Base-by-base conservation (phyloP, 2,888 invertebrate species). In the Drosophila mimetica region DNA sequence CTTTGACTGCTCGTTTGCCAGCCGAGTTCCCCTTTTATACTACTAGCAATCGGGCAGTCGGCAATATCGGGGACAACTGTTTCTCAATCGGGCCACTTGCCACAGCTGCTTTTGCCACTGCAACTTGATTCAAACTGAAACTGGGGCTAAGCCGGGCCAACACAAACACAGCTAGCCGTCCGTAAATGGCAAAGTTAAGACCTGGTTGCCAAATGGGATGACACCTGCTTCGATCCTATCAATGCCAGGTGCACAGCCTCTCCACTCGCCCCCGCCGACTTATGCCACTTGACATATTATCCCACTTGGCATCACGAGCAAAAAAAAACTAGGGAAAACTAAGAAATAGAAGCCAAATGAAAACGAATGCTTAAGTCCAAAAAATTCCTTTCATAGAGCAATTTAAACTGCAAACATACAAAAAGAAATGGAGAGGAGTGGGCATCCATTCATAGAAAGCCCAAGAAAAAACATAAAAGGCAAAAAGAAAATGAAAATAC, bases 331-430 rank as follows among this genome's bases (percentile, higher is more conserved):
- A 14, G 6, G n/a, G 39, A 30, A 18, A 55, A 57, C 53, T 14
- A 8, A 46, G 32, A 55, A 46, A 44, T 66, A 65, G 75, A 75
- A 66, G 58, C 72, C 72, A 75, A 84, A 79, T 76, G 79, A 71
- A 67, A 77, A 76, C 73, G 64, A 67, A 71, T 64, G 58, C 71
- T 65, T 73, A 72, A 72, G 72, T 70, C 73, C 65, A 50, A 79
- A 74, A 81, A 77, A 78, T 84, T 81, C 85, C 58, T 77, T 86
- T 82, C 85, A 82, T 66, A 58, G 64, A 69, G 75, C 81, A 84
- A 86, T 81, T 82, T 86, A 81, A 82, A 84, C 78, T 74, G 81
- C 76, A 84, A 86, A 83, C 67, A 83, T 37, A 66, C 55, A 58
- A 57, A 59, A 53, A 60, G 63, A 8, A 64, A 11, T 25, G 48